Conservation (phyloP, 1,140 invertebrate species). For the Drosophila kepulauana region DNA sequence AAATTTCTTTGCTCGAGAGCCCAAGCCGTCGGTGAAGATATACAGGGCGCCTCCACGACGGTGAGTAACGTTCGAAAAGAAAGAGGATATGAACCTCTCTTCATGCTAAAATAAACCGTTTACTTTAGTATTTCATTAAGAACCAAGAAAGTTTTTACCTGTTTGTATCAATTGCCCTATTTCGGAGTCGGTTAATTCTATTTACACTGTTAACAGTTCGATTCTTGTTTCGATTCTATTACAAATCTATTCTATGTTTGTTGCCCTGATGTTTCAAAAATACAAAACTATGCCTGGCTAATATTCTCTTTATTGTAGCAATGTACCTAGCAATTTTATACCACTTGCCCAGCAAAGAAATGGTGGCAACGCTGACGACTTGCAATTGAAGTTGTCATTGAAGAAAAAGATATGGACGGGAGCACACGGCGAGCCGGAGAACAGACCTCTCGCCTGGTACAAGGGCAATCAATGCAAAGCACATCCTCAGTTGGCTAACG, state of each 20-base stretch:
- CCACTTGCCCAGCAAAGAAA: conserved; percentile 41
- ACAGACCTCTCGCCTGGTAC: conserved; percentile 60
- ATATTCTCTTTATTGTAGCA: conserved; percentile 9
- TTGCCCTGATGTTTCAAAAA: too few species aligned
- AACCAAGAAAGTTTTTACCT: too few species aligned
- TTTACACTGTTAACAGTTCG: too few species aligned
- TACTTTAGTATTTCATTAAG: too few species aligned
- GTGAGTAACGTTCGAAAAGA: conserved; percentile 30
- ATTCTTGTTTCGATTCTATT: too few species aligned
- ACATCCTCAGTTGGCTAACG: conserved; percentile 19
- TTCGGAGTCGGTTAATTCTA: too few species aligned
- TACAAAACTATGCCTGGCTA: too few species aligned
- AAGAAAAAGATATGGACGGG: conserved; percentile 84
- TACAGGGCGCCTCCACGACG: conserved; percentile 46
- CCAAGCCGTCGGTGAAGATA: conserved; percentile 47
- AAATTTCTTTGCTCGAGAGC: conserved; percentile 41
- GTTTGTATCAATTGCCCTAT: too few species aligned
- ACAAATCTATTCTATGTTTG: too few species aligned
- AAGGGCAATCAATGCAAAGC: conserved; percentile 43
- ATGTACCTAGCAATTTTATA: conserved; percentile 61
- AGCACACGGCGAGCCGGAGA: conserved; percentile 47
- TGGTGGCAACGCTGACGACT: conserved; percentile 51
- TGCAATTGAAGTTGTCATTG: conserved; percentile 79
- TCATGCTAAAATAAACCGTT: too few species aligned
- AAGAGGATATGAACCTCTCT: too few species aligned